Evolutionary conservation across 1,140 invertebrate species (phyloP), one percentile per base, ranked within the genome.

Genomic region (Papilio glaucus): DNA sequence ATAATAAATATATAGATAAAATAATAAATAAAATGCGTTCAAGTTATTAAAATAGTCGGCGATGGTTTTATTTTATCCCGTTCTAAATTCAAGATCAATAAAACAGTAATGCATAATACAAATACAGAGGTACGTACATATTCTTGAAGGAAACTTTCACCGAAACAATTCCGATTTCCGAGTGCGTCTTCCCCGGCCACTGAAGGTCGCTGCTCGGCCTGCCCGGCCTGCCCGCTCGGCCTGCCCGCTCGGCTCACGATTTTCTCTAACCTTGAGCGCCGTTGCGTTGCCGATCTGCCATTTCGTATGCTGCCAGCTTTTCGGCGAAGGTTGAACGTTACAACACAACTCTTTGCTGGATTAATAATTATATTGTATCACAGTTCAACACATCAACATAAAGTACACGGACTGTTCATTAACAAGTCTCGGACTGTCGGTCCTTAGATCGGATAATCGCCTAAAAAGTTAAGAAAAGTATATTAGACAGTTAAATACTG

Each of bases 181-280:
- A 61, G 5, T 29, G 13, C 57, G 57, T 33, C 29, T 37, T 60
- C 13, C 5, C 49, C 49, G 49, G 49, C 9, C 18, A 18, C 21
- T 53, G 49, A 53, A 53, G 49, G 49, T 12, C 49, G 49, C 49
- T 7, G n/a, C 42, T 15, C 42, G 42, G 15, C 29, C 29, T 53
- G 21, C 21, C 21, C 49, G 49, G 21, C 39, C 0, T 38, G 61
- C 26, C 29, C 13, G 24, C 0, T 10, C 9, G 26, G 0, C 7
- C 18, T 24, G 12, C 4, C 21, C 6, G 10, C 29, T 33, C 8
- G 61, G 12, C 13, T 15, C 12, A 33, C 61, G 12, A 63, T 63
- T 63, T 63, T 63, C 61, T 21, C 61, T 37, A 63, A 63, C 61
- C 61, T 63, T 63, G 61, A 18, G 37, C 37, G 26, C 13, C 8